These are phyloP conservation scores for Sorex araneus DNA, from an alignment of 2,113 vertebrate species.

Conservation along the genomic window DNA sequence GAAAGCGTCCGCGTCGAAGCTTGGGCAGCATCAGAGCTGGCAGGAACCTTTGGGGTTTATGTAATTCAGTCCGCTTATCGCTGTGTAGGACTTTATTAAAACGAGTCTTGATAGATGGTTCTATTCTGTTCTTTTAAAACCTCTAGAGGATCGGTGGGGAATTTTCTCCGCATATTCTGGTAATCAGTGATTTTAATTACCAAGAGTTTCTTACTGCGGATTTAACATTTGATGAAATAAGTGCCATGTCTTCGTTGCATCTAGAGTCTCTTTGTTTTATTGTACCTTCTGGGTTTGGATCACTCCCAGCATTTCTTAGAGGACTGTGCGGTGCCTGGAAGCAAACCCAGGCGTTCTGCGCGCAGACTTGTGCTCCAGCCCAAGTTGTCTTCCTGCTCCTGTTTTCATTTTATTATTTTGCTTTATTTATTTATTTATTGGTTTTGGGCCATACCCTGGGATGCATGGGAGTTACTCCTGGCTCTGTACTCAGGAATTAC, in stretches of 20 bases:
- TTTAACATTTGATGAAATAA: constrained; percentile 67
- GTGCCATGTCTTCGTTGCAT: constrained; percentile 6
- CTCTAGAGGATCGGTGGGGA: constrained; percentile 50
- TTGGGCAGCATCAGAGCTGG: constrained; percentile 39
- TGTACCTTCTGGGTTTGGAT: not conserved
- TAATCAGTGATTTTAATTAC: constrained; percentile 54
- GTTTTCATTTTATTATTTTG: not conserved
- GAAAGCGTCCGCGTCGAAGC: constrained; percentile 17
- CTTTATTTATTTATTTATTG: constrained; percentile 40
- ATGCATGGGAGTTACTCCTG: no score
- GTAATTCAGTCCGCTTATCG: constrained; percentile 52
- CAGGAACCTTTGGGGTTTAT: constrained; percentile 61
- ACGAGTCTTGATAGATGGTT: constrained; percentile 17
- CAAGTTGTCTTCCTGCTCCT: no score
- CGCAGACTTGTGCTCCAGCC: no score
- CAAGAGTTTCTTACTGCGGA: constrained; percentile 12
- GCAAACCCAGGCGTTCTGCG: not conserved
- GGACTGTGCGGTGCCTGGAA: not conserved
- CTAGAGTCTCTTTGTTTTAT: constrained; percentile 8
- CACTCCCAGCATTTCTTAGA: no score
- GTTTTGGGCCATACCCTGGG: no score
- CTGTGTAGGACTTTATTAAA: constrained; percentile 68
- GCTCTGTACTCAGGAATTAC: no score
- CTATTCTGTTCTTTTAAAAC: constrained; percentile 59
- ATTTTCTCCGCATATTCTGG: constrained; percentile 52